Evolutionary conservation across 2,113 vertebrate genomes (phyloP), one percentile per base, ranked within the genome.

Genomic region (Labrus mixtus): DNA sequence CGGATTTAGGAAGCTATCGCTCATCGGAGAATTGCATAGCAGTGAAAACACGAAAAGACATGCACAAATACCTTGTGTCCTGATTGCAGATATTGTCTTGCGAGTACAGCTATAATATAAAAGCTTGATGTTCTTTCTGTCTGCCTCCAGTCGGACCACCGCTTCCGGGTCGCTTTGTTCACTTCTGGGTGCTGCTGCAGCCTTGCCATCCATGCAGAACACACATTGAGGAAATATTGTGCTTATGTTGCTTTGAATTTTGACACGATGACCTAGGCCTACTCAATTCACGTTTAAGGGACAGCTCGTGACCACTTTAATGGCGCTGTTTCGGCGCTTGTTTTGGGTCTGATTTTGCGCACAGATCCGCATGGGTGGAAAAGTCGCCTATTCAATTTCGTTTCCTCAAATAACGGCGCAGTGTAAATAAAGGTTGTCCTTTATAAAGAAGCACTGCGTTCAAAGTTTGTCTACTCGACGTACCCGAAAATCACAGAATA

Each of bases 151-250:
- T 93, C 91, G 87, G 83, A 93, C 88, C 95, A 96, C 89, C 94
- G 94, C 96, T 96, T 97, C 96, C 96, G 96, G 96, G 96, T 97
- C 95, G 95, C 92, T 94, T 94, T 93, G 95, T 96, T 97, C 95
- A 96, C 96, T 96, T 97, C 96, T 96, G 96, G 96, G 95, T 95
- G 89, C 90, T 79, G 90, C 88, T 91, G 89, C 92, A 76, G 87
- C 74, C 92, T 88, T 61, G 36, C 54, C 36, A 56, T 33, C 29
- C 29, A 33, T 33, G 29, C 71, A 46, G 54, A 17, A 25, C 73
- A 54, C n/a, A 62, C 63, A 65, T 60, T 59, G 51, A 46, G 53
- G 51, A 54, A 60, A 69, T 67, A 63, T 67, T 55, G 17, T 77
- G 55, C 67, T 66, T 43, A 66, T 66, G 57, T 64, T 13, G 63